A percentile compares a stretch with the other conserved stretches of the same genome.
phyloP scores from a whole-genome alignment of 1,140 invertebrate genomes.

The Leptoteleia sp. region DNA sequence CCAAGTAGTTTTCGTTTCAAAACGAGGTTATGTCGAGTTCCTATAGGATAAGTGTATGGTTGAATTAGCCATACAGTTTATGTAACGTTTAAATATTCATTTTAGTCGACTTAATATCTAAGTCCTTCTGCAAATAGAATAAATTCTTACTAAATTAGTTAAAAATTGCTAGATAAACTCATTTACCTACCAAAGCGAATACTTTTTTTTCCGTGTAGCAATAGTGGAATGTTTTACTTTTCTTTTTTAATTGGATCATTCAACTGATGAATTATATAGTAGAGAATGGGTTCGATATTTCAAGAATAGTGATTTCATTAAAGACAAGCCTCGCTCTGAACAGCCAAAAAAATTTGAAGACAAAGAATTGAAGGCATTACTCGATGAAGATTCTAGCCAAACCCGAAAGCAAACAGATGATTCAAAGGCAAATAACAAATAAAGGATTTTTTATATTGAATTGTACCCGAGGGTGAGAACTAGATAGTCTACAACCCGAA shows the following conservation, averaged over 20 bases:
- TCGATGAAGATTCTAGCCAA: constrained; percentile 61
- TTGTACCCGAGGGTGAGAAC: constrained; percentile 54
- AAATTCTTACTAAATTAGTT: too few relatives aligned
- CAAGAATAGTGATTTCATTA: constrained; percentile 53
- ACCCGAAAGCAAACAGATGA: constrained; percentile 58
- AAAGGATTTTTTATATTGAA: constrained; percentile 51
- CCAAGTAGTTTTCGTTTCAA: too few relatives aligned
- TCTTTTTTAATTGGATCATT: constrained; percentile 17
- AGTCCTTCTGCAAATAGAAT: too few relatives aligned
- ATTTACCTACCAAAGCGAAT: too few relatives aligned
- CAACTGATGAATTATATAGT: constrained; percentile 31
- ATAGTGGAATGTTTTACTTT: constrained; percentile 10
- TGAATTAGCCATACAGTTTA: too few relatives aligned
- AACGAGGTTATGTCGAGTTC: too few relatives aligned
- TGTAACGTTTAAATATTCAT: too few relatives aligned
- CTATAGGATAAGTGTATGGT: too few relatives aligned
- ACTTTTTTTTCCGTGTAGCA: too few relatives aligned
- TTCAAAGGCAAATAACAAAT: constrained; percentile 47
- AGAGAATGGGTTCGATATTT: constrained; percentile 56
- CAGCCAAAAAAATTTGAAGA: constrained; percentile 57
- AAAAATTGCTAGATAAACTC: too few relatives aligned
- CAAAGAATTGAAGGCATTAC: constrained; percentile 56
- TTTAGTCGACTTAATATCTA: too few relatives aligned
- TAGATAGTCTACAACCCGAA: constrained; percentile 56
- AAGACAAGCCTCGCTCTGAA: constrained; percentile 51